Conservation (phyloP, 2,888 invertebrate species). For the Ptilodon capucinus region DNA sequence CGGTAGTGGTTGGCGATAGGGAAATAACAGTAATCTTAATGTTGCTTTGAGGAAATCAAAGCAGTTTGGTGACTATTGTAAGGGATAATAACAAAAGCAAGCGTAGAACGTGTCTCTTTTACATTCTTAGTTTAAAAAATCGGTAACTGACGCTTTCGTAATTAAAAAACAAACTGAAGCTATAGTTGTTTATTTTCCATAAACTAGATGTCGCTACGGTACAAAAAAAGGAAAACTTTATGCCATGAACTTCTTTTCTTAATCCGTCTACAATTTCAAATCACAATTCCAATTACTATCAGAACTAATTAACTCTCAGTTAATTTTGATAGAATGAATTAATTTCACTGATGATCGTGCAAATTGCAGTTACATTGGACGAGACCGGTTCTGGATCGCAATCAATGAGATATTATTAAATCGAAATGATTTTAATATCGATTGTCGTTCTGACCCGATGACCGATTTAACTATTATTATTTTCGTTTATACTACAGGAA, state of each 20-base stretch:
- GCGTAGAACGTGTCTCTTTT: not conserved
- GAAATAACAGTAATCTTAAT: not conserved
- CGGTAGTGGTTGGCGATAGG: not conserved
- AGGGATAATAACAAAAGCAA: not conserved
- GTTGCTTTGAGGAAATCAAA: not conserved
- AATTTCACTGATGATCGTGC: conserved; percentile 14
- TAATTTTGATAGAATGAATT: conserved; percentile 13
- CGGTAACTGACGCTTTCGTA: not conserved
- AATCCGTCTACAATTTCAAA: conserved; percentile 5
- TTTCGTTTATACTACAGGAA: not conserved
- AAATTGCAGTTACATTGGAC: conserved; percentile 20
- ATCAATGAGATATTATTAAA: conserved; percentile 22
- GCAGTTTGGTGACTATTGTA: not conserved
- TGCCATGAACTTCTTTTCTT: not conserved
- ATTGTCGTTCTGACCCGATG: conserved; percentile 25
- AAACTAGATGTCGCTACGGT: no score
- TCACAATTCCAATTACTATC: conserved; percentile 9
- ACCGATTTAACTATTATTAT: conserved; percentile 10
- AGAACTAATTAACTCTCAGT: conserved; percentile 12
- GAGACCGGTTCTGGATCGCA: conserved; percentile 22
- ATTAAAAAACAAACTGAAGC: no score
- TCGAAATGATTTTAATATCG: conserved; percentile 14
- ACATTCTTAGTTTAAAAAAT: not conserved
- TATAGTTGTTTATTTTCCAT: no score
- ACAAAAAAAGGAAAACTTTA: no score